Percentiles rank a stretch among this genome's conserved stretches.
phyloP scores from a whole-genome alignment of 1,140 invertebrate species.

The Acromyrmex heyeri region DNA sequence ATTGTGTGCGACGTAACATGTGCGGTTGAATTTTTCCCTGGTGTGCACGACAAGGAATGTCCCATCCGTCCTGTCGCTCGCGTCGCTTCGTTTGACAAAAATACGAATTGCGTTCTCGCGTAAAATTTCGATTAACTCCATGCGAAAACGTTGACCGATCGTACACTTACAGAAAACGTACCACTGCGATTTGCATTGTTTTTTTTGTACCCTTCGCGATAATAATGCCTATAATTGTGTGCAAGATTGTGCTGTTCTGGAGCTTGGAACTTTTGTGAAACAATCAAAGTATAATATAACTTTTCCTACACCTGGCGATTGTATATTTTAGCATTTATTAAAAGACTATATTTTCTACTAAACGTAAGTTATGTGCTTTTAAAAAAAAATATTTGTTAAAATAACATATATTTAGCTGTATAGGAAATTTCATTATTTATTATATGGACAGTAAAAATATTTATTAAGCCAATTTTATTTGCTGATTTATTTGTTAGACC shows the following conservation, averaged over 20 bases:
- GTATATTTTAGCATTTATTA: neutral
- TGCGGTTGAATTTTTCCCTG: neutral
- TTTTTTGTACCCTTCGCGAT: neutral
- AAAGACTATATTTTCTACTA: neutral
- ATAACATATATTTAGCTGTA: neutral
- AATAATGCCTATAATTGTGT: neutral
- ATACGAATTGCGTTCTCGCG: constrained; percentile 5
- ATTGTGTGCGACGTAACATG: neutral
- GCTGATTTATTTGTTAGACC: neutral
- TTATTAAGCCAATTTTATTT: neutral
- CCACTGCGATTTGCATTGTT: neutral
- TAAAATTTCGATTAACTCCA: neutral
- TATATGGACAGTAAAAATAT: neutral
- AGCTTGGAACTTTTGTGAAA: too few relatives aligned
- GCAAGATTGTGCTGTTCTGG: neutral
- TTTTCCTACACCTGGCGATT: neutral
- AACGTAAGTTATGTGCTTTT: neutral
- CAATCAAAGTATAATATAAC: too few relatives aligned
- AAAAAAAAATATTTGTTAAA: neutral
- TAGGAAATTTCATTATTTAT: neutral
- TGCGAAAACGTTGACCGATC: neutral
- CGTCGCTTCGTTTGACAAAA: constrained; percentile 8
- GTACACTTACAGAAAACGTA: neutral
- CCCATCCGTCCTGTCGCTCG: neutral
- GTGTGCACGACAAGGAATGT: neutral